Evolutionary conservation across 1,140 invertebrate species (phyloP).

Genomic region (Saxidomus purpurata): DNA sequence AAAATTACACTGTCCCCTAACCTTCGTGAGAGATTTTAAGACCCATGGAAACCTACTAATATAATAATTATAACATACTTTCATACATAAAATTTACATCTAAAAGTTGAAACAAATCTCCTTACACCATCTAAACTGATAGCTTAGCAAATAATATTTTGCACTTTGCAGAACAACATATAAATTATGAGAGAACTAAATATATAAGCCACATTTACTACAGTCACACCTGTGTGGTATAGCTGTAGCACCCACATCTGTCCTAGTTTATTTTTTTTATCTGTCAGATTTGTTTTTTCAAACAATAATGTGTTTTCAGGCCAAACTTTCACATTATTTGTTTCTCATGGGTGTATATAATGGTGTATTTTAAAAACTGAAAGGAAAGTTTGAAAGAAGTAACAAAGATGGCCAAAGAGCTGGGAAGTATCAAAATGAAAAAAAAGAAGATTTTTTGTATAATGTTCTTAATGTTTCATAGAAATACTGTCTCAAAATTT

Average conservation of each 20-base stretch:
- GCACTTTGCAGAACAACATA: not conserved
- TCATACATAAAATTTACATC: slow-evolving; percentile 13
- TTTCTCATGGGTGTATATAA: not conserved
- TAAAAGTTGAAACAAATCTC: not conserved
- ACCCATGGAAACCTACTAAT: slow-evolving; percentile 1
- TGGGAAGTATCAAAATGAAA: too few relatives aligned
- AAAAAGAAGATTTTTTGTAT: too few relatives aligned
- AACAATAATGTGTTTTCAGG: too few relatives aligned
- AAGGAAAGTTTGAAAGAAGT: too few relatives aligned
- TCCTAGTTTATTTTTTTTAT: not conserved
- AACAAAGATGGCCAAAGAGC: too few relatives aligned
- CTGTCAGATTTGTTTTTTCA: not conserved
- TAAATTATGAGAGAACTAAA: not conserved
- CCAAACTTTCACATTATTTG: not conserved
- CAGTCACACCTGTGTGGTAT: not conserved
- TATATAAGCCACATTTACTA: not conserved
- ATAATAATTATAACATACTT: not conserved
- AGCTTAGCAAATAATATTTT: not conserved
- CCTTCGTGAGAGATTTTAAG: not conserved
- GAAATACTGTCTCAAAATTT: too few relatives aligned
- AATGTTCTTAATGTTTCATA: too few relatives aligned
- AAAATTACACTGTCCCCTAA: too few relatives aligned
- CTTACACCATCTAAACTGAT: not conserved
- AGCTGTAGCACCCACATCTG: not conserved
- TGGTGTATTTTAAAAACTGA: too few relatives aligned